A percentile compares a stretch with the other conserved stretches of the same genome.
Evolutionary conservation across 2,113 vertebrate species (phyloP).

Genomic region (Eudorcas thomsonii): DNA sequence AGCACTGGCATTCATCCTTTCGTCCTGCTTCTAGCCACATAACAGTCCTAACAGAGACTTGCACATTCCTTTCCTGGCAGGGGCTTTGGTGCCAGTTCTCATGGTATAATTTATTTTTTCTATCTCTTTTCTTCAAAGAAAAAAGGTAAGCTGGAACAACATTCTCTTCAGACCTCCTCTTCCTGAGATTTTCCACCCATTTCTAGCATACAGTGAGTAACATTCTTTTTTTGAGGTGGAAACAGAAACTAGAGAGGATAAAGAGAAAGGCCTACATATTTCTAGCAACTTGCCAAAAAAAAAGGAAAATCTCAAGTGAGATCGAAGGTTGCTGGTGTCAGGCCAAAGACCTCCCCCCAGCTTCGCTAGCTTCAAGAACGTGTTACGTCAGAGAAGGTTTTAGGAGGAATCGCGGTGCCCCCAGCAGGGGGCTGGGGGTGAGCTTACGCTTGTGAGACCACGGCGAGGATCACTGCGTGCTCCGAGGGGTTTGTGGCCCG

Average conservation of each 20-base stretch:
- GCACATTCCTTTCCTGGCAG: background rate
- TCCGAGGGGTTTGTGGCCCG: constrained; percentile 91
- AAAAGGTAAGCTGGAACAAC: background rate
- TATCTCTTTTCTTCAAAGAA: constrained; percentile 23
- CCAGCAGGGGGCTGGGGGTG: background rate
- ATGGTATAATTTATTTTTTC: background rate
- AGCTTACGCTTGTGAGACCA: constrained; percentile 90
- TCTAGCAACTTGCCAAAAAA: constrained; percentile 16
- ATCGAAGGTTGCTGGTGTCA: background rate
- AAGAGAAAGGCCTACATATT: background rate
- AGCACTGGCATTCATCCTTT: background rate
- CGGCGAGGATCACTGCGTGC: constrained; percentile 91
- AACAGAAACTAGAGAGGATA: background rate
- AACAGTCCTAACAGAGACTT: background rate
- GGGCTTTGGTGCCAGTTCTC: background rate
- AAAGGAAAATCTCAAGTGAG: background rate
- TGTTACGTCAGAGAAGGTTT: background rate
- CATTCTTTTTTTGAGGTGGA: background rate
- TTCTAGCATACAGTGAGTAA: background rate
- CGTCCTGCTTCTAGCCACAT: background rate
- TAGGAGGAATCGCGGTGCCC: background rate
- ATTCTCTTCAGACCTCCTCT: background rate
- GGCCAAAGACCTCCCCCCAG: background rate
- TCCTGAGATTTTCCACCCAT: constrained; percentile 7
- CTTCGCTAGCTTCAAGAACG: background rate